Evolutionary conservation across 2,113 vertebrate genomes (phyloP).

Genomic region (Nipponia nippon): DNA sequence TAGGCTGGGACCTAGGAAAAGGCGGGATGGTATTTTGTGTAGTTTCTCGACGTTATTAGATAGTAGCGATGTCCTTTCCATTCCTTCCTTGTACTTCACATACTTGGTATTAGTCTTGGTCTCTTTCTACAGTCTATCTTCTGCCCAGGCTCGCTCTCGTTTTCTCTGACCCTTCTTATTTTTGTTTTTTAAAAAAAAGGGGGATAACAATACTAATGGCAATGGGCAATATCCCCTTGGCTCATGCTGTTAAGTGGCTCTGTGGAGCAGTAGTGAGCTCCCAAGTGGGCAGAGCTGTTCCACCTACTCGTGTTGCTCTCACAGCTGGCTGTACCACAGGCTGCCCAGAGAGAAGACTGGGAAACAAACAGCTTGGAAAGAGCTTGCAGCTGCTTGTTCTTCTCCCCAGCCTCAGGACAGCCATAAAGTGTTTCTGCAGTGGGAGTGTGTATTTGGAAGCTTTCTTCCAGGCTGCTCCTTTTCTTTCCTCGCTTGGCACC

Average conservation of each 20-base stretch:
- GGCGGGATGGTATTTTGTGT: not conserved
- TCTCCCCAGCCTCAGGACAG: conserved; percentile 43
- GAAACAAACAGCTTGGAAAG: conserved; percentile 3
- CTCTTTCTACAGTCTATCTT: not conserved
- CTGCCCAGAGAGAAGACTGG: conserved; percentile 23
- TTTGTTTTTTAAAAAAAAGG: not conserved
- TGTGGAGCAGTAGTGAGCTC: not conserved
- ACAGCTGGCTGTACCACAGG: not conserved
- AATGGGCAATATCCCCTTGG: not conserved
- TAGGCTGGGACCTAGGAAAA: not conserved
- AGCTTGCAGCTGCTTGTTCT: conserved; percentile 25
- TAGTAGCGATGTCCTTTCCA: not conserved
- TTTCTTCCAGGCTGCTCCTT: conserved; percentile 52
- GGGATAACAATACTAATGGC: not conserved
- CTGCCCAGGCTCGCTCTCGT: not conserved
- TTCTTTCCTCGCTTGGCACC: conserved; percentile 2
- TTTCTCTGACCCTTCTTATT: not conserved
- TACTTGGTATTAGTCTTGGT: not conserved
- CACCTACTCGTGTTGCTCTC: not conserved
- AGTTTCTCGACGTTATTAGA: not conserved
- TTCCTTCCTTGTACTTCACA: not conserved
- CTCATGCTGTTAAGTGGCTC: not conserved
- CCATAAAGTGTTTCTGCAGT: conserved; percentile 24
- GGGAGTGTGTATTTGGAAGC: conserved; percentile 32
- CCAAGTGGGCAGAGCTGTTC: not conserved